Conservation (phyloP, 2,113 vertebrate species). For the Oryzias curvinotus region DNA sequence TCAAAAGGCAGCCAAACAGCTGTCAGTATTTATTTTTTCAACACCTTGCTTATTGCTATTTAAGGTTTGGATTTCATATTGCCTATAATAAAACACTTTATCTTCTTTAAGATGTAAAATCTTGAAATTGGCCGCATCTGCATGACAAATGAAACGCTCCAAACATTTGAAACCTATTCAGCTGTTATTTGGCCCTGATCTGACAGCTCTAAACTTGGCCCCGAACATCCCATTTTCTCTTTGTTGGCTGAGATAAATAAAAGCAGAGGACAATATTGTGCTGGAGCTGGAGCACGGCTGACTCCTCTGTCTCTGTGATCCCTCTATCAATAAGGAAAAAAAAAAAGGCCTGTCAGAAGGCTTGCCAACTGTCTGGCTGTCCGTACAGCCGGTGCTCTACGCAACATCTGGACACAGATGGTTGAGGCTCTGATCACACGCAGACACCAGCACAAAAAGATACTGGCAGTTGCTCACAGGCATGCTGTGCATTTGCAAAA, state of each 20-base stretch:
- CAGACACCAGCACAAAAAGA: conserved; percentile 22
- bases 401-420: conserved; percentile 77
- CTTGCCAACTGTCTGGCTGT: conserved; percentile 73
- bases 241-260: conserved; percentile 64
- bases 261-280: conserved; percentile 67
- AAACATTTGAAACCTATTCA: conserved; percentile 71
- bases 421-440: conserved; percentile 41
- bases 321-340: conserved; percentile 74
- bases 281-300: conserved; percentile 59
- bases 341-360: conserved; percentile 72
- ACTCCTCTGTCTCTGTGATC: conserved; percentile 70
- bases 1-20: too few relatives aligned
- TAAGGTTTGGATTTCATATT: conserved; percentile 4
- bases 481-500: conserved; percentile 40
- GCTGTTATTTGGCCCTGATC: conserved; percentile 65
- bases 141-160: conserved; percentile 63
- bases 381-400: conserved; percentile 57
- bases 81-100: not conserved
- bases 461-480: conserved; percentile 38
- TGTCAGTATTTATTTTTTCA: not conserved
- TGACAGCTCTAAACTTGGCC: conserved; percentile 69
- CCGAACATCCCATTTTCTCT: conserved; percentile 62
- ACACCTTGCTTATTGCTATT: conserved; percentile 28
- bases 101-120: conserved; percentile 17
- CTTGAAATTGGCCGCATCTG: conserved; percentile 52